Conservation (phyloP, 2,113 vertebrate genomes). For the Platanista minor region DNA sequence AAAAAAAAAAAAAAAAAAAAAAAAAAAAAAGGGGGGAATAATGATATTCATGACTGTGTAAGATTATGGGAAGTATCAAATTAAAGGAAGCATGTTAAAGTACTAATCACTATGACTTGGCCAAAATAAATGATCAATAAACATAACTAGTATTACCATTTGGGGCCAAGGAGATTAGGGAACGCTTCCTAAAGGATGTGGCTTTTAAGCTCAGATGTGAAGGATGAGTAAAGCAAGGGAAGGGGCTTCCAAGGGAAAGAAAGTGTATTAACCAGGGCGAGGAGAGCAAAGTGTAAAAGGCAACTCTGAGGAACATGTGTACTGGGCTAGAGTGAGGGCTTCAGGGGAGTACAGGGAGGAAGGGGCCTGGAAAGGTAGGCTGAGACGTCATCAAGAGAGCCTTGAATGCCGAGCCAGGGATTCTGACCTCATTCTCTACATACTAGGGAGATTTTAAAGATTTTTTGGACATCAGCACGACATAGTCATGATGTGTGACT, state of each 20-base stretch:
- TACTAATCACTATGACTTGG: neutral
- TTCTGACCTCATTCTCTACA: neutral
- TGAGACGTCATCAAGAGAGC: neutral
- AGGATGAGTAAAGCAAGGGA: neutral
- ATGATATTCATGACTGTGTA: neutral
- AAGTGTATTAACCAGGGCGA: neutral
- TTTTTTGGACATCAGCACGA: neutral
- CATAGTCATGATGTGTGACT: neutral
- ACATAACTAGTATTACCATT: neutral
- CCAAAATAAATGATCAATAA: neutral
- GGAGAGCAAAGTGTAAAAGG: neutral
- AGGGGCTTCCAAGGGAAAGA: neutral
- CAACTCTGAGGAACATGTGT: neutral
- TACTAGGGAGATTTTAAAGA: neutral
- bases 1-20: too few relatives aligned
- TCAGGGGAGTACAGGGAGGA: neutral
- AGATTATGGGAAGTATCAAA: neutral
- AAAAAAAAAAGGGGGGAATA: too few relatives aligned
- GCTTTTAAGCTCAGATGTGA: neutral
- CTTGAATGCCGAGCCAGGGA: neutral
- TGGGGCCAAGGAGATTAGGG: neutral
- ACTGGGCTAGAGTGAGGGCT: neutral
- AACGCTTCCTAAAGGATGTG: neutral
- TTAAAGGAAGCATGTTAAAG: neutral
- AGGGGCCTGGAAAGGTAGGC: neutral